A percentile compares a stretch with the other conserved stretches of the same genome.
These are phyloP conservation scores for Macroglossus sobrinus DNA, from an alignment of 2,113 vertebrate species.

Conservation along the genomic window DNA sequence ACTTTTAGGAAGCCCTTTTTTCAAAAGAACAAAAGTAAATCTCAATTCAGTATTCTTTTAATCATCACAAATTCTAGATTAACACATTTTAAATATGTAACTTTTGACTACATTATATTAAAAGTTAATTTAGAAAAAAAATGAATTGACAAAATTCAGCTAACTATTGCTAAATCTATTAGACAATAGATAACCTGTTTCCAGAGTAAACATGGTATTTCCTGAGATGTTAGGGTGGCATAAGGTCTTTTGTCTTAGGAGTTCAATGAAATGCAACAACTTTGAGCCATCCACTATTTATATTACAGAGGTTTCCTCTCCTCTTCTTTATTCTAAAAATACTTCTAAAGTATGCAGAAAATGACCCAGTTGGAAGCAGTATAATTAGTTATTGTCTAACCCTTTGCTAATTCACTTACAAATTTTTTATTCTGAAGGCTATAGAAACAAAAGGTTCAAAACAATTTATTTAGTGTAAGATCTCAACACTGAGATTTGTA, in stretches of 20 bases:
- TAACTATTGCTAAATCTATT: not conserved
- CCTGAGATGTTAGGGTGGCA: not conserved
- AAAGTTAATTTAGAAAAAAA: slow-evolving; percentile 17
- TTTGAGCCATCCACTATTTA: not conserved
- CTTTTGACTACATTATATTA: not conserved
- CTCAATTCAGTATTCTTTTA: not conserved
- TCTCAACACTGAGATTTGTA: not conserved
- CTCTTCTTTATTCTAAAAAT: not conserved
- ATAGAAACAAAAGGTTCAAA: not conserved
- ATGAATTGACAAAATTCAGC: slow-evolving; percentile 13
- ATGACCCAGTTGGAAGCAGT: not conserved
- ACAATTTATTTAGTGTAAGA: not conserved
- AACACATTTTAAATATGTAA: not conserved
- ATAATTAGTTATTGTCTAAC: not conserved
- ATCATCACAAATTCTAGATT: not conserved
- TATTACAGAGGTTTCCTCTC: not conserved
- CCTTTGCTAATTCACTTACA: slow-evolving; percentile 29
- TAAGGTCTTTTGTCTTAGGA: not conserved
- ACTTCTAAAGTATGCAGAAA: slow-evolving; percentile 2
- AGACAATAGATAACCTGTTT: not conserved
- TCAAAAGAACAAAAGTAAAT: slow-evolving; percentile 7
- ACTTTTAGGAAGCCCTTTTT: slow-evolving; percentile 6
- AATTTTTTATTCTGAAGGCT: slow-evolving; percentile 15
- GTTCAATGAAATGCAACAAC: not conserved
- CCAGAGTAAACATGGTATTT: not conserved